Conservation (phyloP, 2,113 vertebrate genomes). For the Electrona antarctica region DNA sequence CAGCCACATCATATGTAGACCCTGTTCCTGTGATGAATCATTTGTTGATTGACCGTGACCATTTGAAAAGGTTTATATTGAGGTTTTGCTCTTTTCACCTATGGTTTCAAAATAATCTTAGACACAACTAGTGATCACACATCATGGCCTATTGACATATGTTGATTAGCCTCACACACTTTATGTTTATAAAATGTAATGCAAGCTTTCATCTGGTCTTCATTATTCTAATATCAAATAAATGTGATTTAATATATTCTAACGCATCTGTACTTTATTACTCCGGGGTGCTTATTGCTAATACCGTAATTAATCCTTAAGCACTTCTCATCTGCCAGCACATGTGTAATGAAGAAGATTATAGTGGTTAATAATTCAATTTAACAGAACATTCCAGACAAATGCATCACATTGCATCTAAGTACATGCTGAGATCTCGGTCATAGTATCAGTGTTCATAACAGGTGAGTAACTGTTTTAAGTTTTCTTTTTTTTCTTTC, state of each 20-base stretch:
- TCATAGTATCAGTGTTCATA: conserved; percentile 13
- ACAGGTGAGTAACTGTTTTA: conserved; percentile 68
- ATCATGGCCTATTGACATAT: conserved; percentile 16
- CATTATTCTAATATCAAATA: conserved; percentile 67
- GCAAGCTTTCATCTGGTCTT: conserved; percentile 48
- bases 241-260: conserved; percentile 50
- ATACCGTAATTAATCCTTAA: background rate
- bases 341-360: conserved; percentile 14
- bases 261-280: background rate
- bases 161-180: conserved; percentile 24
- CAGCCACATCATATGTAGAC: conserved; percentile 14
- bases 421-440: conserved; percentile 27
- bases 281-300: background rate
- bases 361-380: background rate
- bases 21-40: background rate
- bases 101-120: conserved; percentile 11
- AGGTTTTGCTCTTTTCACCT: conserved; percentile 22
- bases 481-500: background rate
- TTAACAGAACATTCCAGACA: conserved; percentile 20
- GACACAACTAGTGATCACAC: conserved; percentile 17
- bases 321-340: background rate
- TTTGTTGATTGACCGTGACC: background rate
- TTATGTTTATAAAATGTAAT: conserved; percentile 32
- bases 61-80: conserved; percentile 11
- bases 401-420: conserved; percentile 14